Evolutionary conservation across 1,140 invertebrate genomes (phyloP), one percentile per base, ranked within the genome.

Genomic region (Lasaia peninsularis): DNA sequence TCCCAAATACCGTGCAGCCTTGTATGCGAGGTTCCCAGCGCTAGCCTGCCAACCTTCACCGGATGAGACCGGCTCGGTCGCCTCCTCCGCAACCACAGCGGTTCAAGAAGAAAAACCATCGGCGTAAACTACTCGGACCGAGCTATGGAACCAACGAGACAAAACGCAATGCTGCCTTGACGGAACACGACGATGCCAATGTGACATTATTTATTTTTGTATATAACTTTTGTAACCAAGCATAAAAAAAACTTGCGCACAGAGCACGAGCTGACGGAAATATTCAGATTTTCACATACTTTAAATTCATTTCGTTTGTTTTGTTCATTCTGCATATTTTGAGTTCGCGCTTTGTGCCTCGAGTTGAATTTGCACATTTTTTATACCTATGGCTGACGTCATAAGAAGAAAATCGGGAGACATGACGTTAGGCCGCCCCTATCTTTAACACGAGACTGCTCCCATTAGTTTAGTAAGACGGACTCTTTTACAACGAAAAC

Each of bases 21-120:
- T 94, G 57, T 88, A 90, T 72, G 90, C 92, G 83, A 92, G 90
- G 68, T 93, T 93, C 89, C 93, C 93, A 31, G 83, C 83, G 28
- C 84, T 93, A 52, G 80, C 90, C 7, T 92, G 92, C 75, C 86
- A 83, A 72, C 76, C 88, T 50, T 80, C 81, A 24, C 74, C 80
- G 20, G 91, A 90, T 40, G 93, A 93, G 35, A 75, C 80, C 32
- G 86, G 85, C 52, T 91, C 92, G 2, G 91, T 91, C 12, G 91
- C 88, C 7, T 91, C 91, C 3, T 91, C 86, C 11, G 82, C 83
- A 40, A 91, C 91, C 37, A 91, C 91, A 31, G 89, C 90, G 58
- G 87, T 89, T 37, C 84, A 86, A 28, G 88, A 89, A 56, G 92
- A 92, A 63, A 92, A 92, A 65, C 72, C 91, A 12, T 81, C 90